phyloP scores from a whole-genome alignment of 2,888 invertebrate genomes.

The Peribatodes rhomboidaria region DNA sequence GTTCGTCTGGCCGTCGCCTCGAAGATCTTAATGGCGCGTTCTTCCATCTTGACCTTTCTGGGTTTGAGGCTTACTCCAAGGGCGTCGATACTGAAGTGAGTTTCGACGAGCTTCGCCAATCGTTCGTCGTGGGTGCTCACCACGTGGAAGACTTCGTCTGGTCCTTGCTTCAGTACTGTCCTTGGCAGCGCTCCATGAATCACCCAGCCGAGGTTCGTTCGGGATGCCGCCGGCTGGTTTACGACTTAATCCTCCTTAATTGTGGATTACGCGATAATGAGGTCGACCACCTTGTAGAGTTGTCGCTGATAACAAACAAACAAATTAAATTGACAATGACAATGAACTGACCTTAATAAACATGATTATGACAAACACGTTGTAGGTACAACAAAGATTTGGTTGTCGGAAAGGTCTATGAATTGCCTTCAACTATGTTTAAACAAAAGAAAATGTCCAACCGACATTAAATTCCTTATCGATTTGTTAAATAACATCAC shows the following conservation, averaged over 20 bases:
- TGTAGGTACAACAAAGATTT: constrained; percentile 3
- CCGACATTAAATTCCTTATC: not conserved
- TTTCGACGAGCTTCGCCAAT: no score
- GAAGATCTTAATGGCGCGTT: no score
- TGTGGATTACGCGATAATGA: constrained; percentile 23
- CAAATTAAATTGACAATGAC: constrained; percentile 26
- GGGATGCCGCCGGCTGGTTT: no score
- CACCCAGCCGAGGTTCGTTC: no score
- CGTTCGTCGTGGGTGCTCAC: no score
- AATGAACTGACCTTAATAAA: constrained; percentile 16
- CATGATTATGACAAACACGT: constrained; percentile 9
- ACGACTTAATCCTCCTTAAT: constrained; percentile 24
- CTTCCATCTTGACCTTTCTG: no score
- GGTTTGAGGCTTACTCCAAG: no score
- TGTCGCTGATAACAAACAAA: constrained; percentile 18
- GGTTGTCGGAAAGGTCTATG: not conserved
- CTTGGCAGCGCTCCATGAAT: no score
- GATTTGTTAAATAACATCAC: not conserved
- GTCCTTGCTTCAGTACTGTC: no score
- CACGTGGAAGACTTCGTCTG: no score
- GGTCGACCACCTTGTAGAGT: constrained; percentile 32
- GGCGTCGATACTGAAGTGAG: no score
- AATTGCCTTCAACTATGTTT: not conserved
- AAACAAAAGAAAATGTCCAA: not conserved
- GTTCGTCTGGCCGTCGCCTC: no score